Conservation (phyloP, 2,888 invertebrate genomes). For the Physocephala rufipes region DNA sequence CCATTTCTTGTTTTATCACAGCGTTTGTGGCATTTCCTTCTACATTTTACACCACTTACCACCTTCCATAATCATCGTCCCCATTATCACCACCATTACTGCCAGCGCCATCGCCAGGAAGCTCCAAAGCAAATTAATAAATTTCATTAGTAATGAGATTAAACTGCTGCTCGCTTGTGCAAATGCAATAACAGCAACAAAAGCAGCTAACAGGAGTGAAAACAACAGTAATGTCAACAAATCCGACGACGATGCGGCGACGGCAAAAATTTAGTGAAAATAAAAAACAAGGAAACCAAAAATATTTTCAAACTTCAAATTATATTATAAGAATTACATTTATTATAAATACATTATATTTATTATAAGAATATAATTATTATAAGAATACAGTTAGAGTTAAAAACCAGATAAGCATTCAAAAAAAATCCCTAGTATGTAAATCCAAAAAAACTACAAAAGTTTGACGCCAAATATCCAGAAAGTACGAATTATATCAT, state of each 20-base stretch:
- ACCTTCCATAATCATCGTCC: constrained; percentile 23
- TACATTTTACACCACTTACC: neutral
- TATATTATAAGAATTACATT: too few relatives aligned
- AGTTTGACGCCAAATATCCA: too few relatives aligned
- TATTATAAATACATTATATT: neutral
- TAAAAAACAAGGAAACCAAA: neutral
- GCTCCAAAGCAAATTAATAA: constrained; percentile 50
- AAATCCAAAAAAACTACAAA: too few relatives aligned
- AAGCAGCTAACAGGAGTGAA: neutral
- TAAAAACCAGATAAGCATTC: too few relatives aligned
- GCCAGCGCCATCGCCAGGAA: too few relatives aligned
- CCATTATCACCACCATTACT: constrained; percentile 37
- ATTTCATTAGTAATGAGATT: constrained; percentile 55
- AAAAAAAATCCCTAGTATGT: too few relatives aligned
- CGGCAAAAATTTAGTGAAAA: neutral
- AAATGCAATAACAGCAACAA: constrained; percentile 5
- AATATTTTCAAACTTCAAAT: neutral
- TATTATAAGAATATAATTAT: too few relatives aligned
- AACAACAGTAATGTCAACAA: neutral
- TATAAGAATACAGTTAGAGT: too few relatives aligned
- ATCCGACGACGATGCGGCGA: neutral
- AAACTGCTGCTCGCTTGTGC: constrained; percentile 39
- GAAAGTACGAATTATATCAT: too few relatives aligned
- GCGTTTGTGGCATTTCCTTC: neutral
- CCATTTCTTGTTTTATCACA: neutral